phyloP scores from a whole-genome alignment of 2,113 vertebrate genomes.

The Cottus gobio region DNA sequence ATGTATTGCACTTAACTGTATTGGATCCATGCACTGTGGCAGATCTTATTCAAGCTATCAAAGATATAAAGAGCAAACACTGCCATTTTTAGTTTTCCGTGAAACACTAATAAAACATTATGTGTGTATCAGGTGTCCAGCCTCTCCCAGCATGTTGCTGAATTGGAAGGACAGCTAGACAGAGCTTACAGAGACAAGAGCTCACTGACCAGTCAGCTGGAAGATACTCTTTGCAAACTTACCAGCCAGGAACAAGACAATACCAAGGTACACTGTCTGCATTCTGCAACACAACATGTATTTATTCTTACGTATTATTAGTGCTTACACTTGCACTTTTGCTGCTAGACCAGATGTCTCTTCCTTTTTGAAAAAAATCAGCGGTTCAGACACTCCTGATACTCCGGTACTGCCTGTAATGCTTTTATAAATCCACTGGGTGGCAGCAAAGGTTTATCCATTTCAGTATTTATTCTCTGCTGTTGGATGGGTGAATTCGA shows the following conservation, averaged over 20 bases:
- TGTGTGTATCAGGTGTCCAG: constrained; percentile 81
- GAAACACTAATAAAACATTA: not conserved
- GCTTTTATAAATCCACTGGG: constrained; percentile 59
- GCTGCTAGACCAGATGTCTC: not conserved
- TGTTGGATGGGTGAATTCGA: constrained; percentile 4
- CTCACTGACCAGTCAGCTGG: constrained; percentile 85
- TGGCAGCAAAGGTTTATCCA: constrained; percentile 68
- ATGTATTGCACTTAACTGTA: not conserved
- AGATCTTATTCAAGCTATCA: not conserved
- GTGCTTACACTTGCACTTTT: not conserved
- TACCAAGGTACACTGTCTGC: constrained; percentile 82
- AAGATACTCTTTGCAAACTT: constrained; percentile 85
- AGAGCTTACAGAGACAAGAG: constrained; percentile 85
- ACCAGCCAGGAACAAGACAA: constrained; percentile 84
- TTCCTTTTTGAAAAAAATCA: not conserved
- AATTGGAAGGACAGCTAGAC: constrained; percentile 85
- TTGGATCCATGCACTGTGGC: not conserved
- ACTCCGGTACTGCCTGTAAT: constrained; percentile 21
- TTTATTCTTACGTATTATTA: not conserved
- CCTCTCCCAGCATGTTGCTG: constrained; percentile 86
- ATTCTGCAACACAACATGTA: not conserved
- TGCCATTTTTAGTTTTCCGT: not conserved
- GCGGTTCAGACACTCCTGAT: not conserved
- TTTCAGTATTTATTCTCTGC: not conserved
- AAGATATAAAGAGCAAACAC: not conserved